Percentiles rank a stretch among this genome's conserved stretches.
These are phyloP conservation scores for Erythrolamprus reginae DNA, from an alignment of 2,113 vertebrate species.

Conservation along the genomic window DNA sequence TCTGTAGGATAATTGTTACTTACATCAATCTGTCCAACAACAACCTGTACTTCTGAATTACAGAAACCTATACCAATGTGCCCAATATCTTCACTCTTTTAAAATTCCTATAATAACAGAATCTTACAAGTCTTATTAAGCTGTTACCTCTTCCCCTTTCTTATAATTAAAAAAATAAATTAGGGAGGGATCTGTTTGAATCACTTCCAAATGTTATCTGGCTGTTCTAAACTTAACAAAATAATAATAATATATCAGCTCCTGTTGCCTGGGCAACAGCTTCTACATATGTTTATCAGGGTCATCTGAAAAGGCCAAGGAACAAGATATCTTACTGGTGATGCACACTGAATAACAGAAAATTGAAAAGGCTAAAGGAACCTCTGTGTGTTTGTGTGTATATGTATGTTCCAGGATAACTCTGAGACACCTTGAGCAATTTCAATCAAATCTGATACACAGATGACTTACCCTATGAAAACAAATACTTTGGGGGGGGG, in stretches of 20 bases:
- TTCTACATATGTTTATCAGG: not conserved
- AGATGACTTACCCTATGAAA: too few species aligned
- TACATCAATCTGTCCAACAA: not conserved
- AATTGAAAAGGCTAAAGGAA: not conserved
- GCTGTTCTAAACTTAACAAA: not conserved
- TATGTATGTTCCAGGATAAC: too few species aligned
- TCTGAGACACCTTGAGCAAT: too few species aligned
- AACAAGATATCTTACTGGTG: not conserved
- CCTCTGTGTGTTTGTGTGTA: too few species aligned
- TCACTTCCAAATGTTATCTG: not conserved
- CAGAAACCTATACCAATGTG: slow-evolving; percentile 12
- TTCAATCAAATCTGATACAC: too few species aligned
- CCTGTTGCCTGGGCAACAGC: not conserved
- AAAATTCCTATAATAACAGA: not conserved
- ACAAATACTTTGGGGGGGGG: too few species aligned
- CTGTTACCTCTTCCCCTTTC: not conserved
- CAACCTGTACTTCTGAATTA: not conserved
- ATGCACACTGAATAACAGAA: not conserved
- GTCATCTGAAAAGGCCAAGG: not conserved
- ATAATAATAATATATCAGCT: not conserved
- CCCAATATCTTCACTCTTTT: not conserved
- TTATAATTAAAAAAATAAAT: not conserved
- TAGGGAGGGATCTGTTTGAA: not conserved
- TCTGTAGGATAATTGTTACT: not conserved
- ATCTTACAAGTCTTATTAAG: not conserved